Evolutionary conservation across 2,797 vertebrate species (phyloP), one percentile per base, ranked within the genome.

Genomic region (Pitangus sulphuratus): DNA sequence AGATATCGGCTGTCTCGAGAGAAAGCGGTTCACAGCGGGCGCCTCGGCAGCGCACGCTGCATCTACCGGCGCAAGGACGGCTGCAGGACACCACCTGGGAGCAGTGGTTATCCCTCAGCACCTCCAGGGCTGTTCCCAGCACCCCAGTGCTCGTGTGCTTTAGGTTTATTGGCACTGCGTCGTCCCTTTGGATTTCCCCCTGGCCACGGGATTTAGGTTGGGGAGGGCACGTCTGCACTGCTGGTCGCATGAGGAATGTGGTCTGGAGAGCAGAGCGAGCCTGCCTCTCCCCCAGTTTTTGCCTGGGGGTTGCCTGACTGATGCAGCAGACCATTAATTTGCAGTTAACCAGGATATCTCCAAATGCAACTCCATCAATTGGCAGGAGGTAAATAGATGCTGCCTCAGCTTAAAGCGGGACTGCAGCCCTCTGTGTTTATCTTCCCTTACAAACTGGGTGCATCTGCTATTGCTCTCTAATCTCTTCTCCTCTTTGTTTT

Each of bases 1-100:
- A 90, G 39, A 11, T 39, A 37, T 5, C 58, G 8, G 15, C 50
- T 48, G 48, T n/a, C 56, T 45, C 24, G 44, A 70, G 80, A 64
- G 72, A 28, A 40, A 53, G 5, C 53, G 5, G 56, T 22, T 58
- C 0, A 0, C 9, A 13, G 35, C 1, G 0, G 61, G 58, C 0
- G 0, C 54, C 31, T 57, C 65, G 26, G 65, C 71, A 60, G 31
- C 1, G 0, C 28, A 8, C 3, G 0, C 19, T 31, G 4, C 14
- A 16, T 3, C 64, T 42, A 1, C 62, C 65, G 30, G 47, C 12
- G 6, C 4, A 2, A 30, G 53, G 51, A 15, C 2, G 3, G 62
- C 30, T 65, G 58, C 1, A 8, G 91, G 51, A 58, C 57, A 44
- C 26, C 9, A 12, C 31, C 25, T 66, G 42, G 39, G 35, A 74